Percentiles rank a stretch among this genome's conserved stretches.
phyloP scores from a whole-genome alignment of 1,140 invertebrate genomes.

The Lerema accius region DNA sequence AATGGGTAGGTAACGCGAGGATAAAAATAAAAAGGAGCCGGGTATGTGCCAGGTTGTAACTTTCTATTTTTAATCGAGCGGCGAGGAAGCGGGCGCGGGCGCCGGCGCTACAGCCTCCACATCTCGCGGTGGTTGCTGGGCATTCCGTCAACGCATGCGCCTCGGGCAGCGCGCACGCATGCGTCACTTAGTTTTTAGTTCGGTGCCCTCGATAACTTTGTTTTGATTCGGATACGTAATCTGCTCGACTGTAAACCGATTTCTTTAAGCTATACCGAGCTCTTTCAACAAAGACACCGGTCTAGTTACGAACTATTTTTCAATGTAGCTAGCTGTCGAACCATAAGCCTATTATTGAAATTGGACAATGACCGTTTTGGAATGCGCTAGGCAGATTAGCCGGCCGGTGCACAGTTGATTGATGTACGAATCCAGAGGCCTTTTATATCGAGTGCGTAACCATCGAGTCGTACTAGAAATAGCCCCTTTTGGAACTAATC shows the following conservation, averaged over 20 bases:
- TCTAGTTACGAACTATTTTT: not conserved
- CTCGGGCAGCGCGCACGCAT: constrained; percentile 68
- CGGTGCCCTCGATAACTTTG: constrained; percentile 46
- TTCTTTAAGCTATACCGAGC: not conserved
- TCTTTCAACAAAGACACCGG: not conserved
- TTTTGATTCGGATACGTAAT: constrained; percentile 44
- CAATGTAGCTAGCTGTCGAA: constrained; percentile 3
- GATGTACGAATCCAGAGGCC: constrained; percentile 54
- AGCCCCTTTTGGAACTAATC: constrained; percentile 49
- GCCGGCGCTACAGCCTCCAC: constrained; percentile 73
- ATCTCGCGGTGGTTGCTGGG: constrained; percentile 59
- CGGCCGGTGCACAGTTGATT: constrained; percentile 57
- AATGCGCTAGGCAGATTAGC: constrained; percentile 59
- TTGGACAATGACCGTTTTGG: constrained; percentile 65
- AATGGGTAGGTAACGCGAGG: constrained; percentile 64
- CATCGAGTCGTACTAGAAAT: constrained; percentile 42
- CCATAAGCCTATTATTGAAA: constrained; percentile 8
- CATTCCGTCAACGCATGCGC: constrained; percentile 74
- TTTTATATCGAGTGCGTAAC: constrained; percentile 38
- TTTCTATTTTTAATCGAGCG: constrained; percentile 81
- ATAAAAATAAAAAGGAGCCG: constrained; percentile 74
- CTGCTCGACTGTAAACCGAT: not conserved
- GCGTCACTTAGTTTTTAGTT: constrained; percentile 40
- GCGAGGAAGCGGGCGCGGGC: constrained; percentile 68
- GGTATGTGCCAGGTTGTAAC: constrained; percentile 68